Base-by-base conservation (phyloP, 2,797 vertebrate genomes). In the Danio choprae region DNA sequence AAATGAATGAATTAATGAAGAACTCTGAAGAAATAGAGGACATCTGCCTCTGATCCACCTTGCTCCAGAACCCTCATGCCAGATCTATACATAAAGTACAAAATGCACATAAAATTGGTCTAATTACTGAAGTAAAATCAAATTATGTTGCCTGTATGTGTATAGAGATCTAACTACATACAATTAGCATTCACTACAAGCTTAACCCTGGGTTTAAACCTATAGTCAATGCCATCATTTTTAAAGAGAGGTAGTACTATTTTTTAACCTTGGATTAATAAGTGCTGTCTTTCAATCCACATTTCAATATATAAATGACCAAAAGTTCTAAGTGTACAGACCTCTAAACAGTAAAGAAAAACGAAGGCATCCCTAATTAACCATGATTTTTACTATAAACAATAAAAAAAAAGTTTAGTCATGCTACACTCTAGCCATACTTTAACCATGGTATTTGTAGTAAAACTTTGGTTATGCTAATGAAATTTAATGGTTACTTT, bases 1-100 rank as follows among this genome's bases (percentile, higher is more conserved):
- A 85, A 81, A 81, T 84, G 74, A 87, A 85, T 68, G 56, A 74
- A 79, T 84, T 80, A 87, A 85, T 84, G 71, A 86, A 87, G 81
- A 86, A 85, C 79, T 87, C 81, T 81, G 79, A 83, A 83, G 72
- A 86, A 75, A 77, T 60, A 83, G 73, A 65, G 36, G 58, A 67
- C 46, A 69, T 77, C 51, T 38, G 36, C 29, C 60, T 85, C 69
- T 85, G 72, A 85, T 86, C 78, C 43, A 43, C 76, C 77, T 59
- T 48, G 53, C 71, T 63, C 60, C 5, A 41, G 44, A 56, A 46
- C 5, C 64, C 69, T 67, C 41, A 59, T 3, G 13, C 78, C 58
- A 85, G 70, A 78, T 67, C 64, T 67, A 44, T 40, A 18, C 60
- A 77, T 63, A 58, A 78, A 74, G 75, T 53, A 82, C 55, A 36